Conservation (phyloP, 2,888 invertebrate species). For the Brachyptera putata region DNA sequence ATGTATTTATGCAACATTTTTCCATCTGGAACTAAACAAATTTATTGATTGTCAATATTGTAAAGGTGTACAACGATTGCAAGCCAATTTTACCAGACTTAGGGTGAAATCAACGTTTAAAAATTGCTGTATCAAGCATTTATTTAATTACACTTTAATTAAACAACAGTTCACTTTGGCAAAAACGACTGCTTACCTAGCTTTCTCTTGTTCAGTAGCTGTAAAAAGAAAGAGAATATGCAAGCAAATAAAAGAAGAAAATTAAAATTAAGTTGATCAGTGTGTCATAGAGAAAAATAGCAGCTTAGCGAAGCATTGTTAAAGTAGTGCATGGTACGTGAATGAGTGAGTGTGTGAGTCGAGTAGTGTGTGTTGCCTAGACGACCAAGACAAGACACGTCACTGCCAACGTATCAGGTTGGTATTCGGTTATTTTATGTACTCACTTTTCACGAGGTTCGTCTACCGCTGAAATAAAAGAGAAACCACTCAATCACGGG, state of each 20-base stretch:
- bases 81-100: too few relatives aligned
- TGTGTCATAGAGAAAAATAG: constrained; percentile 7
- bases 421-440: constrained; percentile 22
- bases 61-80: too few relatives aligned
- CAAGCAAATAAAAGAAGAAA: constrained; percentile 27
- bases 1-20: too few relatives aligned
- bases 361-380: background rate
- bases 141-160: too few relatives aligned
- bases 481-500: constrained; percentile 29
- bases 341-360: background rate
- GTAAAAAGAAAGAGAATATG: constrained; percentile 35
- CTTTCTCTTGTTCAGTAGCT: constrained; percentile 41
- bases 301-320: constrained; percentile 10
- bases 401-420: background rate
- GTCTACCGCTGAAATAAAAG: constrained; percentile 79
- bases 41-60: too few relatives aligned
- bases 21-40: too few relatives aligned
- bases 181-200: constrained; percentile 34
- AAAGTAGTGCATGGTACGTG: background rate
- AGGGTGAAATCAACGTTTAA: too few relatives aligned
- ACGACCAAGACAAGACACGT: constrained; percentile 12
- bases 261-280: constrained; percentile 13
- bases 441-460: constrained; percentile 95
- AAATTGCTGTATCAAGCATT: too few relatives aligned
- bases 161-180: background rate